These are phyloP conservation scores for Cynodonichthys magdalenae DNA, from an alignment of 2,797 vertebrate species.

Conservation along the genomic window DNA sequence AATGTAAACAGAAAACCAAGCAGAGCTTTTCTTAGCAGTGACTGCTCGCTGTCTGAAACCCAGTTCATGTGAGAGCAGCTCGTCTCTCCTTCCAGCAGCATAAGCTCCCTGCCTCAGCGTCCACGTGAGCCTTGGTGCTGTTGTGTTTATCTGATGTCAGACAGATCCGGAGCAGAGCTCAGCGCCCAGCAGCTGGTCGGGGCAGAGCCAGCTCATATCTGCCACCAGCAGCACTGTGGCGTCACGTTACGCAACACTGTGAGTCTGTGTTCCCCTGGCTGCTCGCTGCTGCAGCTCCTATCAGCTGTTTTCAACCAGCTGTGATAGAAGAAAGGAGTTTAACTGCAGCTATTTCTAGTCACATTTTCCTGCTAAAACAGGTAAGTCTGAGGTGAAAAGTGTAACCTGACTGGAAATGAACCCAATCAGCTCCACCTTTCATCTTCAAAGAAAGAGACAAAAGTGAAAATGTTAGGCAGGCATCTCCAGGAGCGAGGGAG, in stretches of 20 bases:
- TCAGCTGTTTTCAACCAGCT: conserved; percentile 2
- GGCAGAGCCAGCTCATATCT: conserved; percentile 43
- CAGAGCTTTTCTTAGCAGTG: background rate
- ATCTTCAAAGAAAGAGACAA: conserved; percentile 64
- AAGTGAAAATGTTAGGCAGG: conserved; percentile 13
- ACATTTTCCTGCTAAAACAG: conserved; percentile 26
- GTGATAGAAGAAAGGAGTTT: background rate
- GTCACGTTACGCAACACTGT: conserved; percentile 48
- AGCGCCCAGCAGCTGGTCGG: conserved; percentile 25
- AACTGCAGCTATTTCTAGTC: no score
- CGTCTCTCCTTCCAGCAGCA: conserved; percentile 16
- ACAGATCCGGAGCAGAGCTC: conserved; percentile 44
- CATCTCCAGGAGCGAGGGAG: conserved; percentile 36
- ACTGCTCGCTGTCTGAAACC: conserved; percentile 15
- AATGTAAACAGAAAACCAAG: background rate
- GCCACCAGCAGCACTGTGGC: conserved; percentile 41
- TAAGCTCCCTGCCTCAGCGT: conserved; percentile 36
- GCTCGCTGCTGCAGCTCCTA: background rate
- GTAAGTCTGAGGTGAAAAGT: conserved; percentile 34
- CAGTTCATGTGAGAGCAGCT: conserved; percentile 23
- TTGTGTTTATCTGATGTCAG: conserved; percentile 60
- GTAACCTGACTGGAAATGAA: conserved; percentile 41
- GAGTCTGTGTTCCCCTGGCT: conserved; percentile 11
- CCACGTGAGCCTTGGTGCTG: conserved; percentile 54
- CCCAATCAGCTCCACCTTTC: conserved; percentile 58